These are phyloP conservation scores for Ceratina japonica DNA, from an alignment of 1,140 invertebrate genomes.

Conservation along the genomic window DNA sequence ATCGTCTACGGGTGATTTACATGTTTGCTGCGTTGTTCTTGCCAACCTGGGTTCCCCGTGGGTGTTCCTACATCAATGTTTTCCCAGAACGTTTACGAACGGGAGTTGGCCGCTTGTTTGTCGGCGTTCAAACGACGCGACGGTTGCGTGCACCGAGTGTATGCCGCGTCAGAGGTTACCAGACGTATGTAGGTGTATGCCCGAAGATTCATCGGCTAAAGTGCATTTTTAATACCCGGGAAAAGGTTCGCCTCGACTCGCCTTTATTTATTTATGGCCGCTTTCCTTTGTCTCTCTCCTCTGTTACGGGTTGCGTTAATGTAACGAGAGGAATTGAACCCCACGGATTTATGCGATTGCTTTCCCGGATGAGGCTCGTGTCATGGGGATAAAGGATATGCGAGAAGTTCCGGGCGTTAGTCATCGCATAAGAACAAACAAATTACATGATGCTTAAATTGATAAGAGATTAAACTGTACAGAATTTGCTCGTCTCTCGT, in stretches of 20 bases:
- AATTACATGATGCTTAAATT: too few species aligned
- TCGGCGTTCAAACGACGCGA: constrained; percentile 29
- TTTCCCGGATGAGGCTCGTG: background rate
- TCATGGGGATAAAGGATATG: too few species aligned
- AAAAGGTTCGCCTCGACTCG: constrained; percentile 2
- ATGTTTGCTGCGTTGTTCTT: constrained; percentile 55
- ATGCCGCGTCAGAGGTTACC: background rate
- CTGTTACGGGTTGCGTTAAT: background rate
- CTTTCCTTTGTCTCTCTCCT: background rate
- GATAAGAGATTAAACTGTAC: too few species aligned
- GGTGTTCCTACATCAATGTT: constrained; percentile 56
- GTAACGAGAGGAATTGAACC: constrained; percentile 21
- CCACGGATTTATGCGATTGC: constrained; percentile 13
- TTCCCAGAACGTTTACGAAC: constrained; percentile 57
- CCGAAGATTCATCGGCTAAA: constrained; percentile 42
- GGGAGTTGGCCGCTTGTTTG: constrained; percentile 47
- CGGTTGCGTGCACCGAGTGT: constrained; percentile 3
- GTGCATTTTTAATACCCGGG: constrained; percentile 47
- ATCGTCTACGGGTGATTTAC: constrained; percentile 47
- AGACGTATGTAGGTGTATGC: background rate
- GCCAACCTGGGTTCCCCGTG: constrained; percentile 7
- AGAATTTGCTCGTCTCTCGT: too few species aligned
- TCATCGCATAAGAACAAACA: too few species aligned
- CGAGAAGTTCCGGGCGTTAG: too few species aligned
- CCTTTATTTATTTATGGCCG: constrained; percentile 34